A percentile compares a stretch with the other conserved stretches of the same genome.
Evolutionary conservation across 2,888 invertebrate species (phyloP).

Genomic region (Acleris sparsana): DNA sequence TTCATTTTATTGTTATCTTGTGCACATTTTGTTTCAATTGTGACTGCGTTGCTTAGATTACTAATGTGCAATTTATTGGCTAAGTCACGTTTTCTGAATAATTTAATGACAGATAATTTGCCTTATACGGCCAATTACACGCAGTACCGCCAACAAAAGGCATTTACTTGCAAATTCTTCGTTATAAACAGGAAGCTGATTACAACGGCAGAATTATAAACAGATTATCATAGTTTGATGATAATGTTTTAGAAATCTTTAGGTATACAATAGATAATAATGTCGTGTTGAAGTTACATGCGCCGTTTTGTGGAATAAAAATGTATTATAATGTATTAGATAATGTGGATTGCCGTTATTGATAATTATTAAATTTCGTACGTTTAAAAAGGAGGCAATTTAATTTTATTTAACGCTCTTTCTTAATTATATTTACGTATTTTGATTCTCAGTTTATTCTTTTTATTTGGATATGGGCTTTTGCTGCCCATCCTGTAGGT

Average conservation of each 20-base stretch:
- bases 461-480: no score
- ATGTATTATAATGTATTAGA: no score
- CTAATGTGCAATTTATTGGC: slow-evolving; percentile 4
- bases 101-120: slow-evolving; percentile 15
- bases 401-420: no score
- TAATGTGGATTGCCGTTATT: neutral
- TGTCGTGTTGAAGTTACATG: no score
- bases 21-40: no score
- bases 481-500: no score
- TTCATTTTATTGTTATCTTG: no score
- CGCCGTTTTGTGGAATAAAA: no score
- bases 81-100: slow-evolving; percentile 20
- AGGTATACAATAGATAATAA: neutral
- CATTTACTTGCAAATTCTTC: slow-evolving; percentile 25
- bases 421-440: no score
- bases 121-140: slow-evolving; percentile 19
- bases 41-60: neutral
- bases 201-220: slow-evolving; percentile 18
- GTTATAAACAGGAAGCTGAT: slow-evolving; percentile 18
- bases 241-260: slow-evolving; percentile 11
- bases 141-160: slow-evolving; percentile 10
- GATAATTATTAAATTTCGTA: no score
- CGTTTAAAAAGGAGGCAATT: no score
- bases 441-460: no score
- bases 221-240: slow-evolving; percentile 7